Evolutionary conservation across 2,888 invertebrate species (phyloP).

Genomic region (Pterobdella sp.): DNA sequence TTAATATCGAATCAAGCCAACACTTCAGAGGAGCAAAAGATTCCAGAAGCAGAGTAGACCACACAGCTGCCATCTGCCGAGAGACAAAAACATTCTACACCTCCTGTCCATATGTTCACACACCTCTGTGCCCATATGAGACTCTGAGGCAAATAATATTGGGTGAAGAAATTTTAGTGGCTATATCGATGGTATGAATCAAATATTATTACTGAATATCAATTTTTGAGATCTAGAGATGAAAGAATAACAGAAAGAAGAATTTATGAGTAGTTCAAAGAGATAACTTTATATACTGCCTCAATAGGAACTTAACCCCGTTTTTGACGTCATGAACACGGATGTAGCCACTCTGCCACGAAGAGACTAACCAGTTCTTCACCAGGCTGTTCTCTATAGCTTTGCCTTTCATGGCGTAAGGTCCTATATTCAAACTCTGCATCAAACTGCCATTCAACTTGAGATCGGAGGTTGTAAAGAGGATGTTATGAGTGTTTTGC

Average conservation of each 20-base stretch:
- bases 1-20: background rate
- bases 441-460: no score
- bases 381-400: background rate
- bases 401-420: background rate
- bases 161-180: background rate
- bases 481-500: no score
- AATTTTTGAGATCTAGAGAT: no score
- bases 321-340: background rate
- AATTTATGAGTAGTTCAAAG: no score
- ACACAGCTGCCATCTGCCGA: constrained; percentile 2
- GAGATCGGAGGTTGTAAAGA: no score
- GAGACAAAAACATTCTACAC: background rate
- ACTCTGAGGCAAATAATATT: background rate
- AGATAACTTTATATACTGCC: no score
- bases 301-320: no score
- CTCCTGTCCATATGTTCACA: constrained; percentile 13
- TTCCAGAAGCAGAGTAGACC: background rate
- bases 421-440: background rate
- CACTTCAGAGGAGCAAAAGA: constrained; percentile 16
- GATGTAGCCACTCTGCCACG: background rate
- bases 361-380: background rate
- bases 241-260: no score
- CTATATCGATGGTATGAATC: background rate
- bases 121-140: constrained; percentile 15
- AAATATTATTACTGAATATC: no score